Percentiles rank a stretch among this genome's conserved stretches.
These are phyloP conservation scores for Rallus crepitans DNA, from an alignment of 2,797 vertebrate genomes.

Conservation along the genomic window DNA sequence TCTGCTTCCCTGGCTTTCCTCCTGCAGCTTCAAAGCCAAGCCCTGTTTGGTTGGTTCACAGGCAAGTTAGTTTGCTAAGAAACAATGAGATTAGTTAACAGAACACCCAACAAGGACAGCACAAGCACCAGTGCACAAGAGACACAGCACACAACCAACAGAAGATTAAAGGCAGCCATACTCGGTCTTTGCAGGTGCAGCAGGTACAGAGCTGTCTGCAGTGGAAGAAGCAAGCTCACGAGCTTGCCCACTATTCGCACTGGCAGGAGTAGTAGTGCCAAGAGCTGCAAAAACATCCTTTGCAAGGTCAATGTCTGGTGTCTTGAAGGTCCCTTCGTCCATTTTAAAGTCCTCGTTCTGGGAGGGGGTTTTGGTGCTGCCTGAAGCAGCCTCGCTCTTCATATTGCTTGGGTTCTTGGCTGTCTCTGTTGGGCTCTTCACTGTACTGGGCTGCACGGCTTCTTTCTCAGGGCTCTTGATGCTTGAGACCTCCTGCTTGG, in stretches of 20 bases:
- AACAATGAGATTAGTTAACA: constrained; percentile 60
- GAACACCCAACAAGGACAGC: constrained; percentile 76
- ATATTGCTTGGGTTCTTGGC: constrained; percentile 82
- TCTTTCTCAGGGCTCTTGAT: constrained; percentile 82
- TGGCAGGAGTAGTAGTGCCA: constrained; percentile 81
- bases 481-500: constrained; percentile 78
- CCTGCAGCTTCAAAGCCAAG: neutral
- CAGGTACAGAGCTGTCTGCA: constrained; percentile 83
- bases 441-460: constrained; percentile 69
- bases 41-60: neutral
- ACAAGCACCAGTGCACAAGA: constrained; percentile 76
- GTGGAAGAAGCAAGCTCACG: constrained; percentile 79
- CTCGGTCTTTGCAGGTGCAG: constrained; percentile 93
- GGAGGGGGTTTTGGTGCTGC: constrained; percentile 83
- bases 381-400: constrained; percentile 84
- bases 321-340: constrained; percentile 93
- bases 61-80: constrained; percentile 17
- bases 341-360: constrained; percentile 91
- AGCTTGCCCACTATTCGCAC: constrained; percentile 80
- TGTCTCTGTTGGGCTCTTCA: constrained; percentile 82
- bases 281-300: constrained; percentile 94
- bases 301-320: constrained; percentile 90
- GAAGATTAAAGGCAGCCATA: constrained; percentile 92
- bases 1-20: neutral
- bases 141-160: constrained; percentile 72